Conservation (phyloP, 2,797 vertebrate species). For the Fringilla coelebs region DNA sequence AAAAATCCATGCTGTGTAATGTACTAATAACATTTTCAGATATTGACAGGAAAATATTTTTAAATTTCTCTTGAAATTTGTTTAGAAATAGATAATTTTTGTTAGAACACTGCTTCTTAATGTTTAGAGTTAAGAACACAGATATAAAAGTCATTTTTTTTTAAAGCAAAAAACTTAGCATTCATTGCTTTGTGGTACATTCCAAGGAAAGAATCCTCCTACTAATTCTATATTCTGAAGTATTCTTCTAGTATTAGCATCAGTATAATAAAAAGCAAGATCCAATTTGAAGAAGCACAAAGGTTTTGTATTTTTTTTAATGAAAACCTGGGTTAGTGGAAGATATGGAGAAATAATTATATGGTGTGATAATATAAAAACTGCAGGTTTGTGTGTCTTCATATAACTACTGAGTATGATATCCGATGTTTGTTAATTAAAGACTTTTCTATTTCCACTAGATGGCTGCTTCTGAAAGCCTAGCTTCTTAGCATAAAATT, state of each 20-base stretch:
- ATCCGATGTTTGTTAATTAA: constrained; percentile 43
- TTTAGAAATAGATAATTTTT: background rate
- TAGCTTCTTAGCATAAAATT: constrained; percentile 53
- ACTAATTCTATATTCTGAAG: background rate
- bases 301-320: background rate
- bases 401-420: background rate
- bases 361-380: constrained; percentile 12
- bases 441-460: constrained; percentile 34
- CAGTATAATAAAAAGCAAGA: constrained; percentile 11
- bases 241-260: background rate
- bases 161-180: background rate
- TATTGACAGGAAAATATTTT: background rate
- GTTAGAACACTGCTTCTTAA: background rate
- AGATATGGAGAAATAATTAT: constrained; percentile 15
- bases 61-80: background rate
- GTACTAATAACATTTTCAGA: background rate
- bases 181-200: background rate
- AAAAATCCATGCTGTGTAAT: background rate
- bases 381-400: constrained; percentile 4
- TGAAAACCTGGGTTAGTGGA: background rate
- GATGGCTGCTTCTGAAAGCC: constrained; percentile 23
- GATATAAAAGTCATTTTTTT: background rate
- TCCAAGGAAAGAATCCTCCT: background rate
- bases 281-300: background rate
- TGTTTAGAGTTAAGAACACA: background rate